Percentiles rank a stretch among this genome's conserved stretches.
Evolutionary conservation across 2,797 vertebrate genomes (phyloP).

Genomic region (Chelon auratus): DNA sequence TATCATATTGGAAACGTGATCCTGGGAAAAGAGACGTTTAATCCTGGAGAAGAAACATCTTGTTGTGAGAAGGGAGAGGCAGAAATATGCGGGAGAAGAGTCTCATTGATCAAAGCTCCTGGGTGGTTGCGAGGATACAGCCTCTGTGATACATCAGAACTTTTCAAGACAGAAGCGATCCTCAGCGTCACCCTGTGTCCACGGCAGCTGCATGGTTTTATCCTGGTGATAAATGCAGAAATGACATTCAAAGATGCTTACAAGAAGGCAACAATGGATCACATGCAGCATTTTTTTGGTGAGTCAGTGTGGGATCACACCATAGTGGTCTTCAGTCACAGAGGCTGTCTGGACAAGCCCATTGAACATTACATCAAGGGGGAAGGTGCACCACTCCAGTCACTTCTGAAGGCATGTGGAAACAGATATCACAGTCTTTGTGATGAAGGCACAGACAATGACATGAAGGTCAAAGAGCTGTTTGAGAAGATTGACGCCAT

Average conservation of each 20-base stretch:
- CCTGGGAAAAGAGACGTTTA: constrained; percentile 38
- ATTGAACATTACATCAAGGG: constrained; percentile 20
- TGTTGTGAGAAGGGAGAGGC: constrained; percentile 8
- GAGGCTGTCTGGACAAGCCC: not conserved
- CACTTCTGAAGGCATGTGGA: constrained; percentile 14
- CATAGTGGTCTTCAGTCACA: constrained; percentile 25
- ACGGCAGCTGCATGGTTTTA: constrained; percentile 3
- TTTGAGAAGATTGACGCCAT: constrained; percentile 31
- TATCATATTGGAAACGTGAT: constrained; percentile 67
- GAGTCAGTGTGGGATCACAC: constrained; percentile 33
- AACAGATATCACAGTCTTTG: constrained; percentile 17
- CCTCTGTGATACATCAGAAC: constrained; percentile 9
- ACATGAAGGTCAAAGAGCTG: constrained; percentile 2
- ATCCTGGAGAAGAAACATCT: rapidly evolving
- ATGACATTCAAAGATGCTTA: not conserved
- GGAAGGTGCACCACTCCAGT: constrained; percentile 15
- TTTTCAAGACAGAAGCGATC: constrained; percentile 24
- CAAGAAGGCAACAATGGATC: not conserved
- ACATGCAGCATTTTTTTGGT: constrained; percentile 6
- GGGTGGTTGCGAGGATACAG: constrained; percentile 33
- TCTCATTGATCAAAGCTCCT: constrained; percentile 51
- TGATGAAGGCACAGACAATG: not conserved
- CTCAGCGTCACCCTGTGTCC: constrained; percentile 35
- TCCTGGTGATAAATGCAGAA: constrained; percentile 23
- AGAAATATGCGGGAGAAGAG: not conserved